A percentile compares a stretch with the other conserved stretches of the same genome.
Evolutionary conservation across 2,113 vertebrate genomes (phyloP).

Genomic region (Myodes glareolus): DNA sequence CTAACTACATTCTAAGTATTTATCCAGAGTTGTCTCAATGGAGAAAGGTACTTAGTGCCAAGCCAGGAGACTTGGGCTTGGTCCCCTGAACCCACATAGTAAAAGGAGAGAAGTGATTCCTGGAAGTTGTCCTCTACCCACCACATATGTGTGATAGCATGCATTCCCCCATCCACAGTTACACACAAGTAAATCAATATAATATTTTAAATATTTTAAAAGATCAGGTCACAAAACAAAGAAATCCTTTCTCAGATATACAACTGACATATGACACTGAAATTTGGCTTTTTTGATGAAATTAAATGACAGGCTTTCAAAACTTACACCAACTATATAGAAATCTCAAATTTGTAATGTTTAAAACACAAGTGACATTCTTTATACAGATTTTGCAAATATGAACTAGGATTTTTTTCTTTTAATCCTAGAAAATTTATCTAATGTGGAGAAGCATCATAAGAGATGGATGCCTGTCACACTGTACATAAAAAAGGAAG

Average conservation of each 20-base stretch:
- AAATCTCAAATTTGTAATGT: slow-evolving; percentile 23
- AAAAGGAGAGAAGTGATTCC: not conserved
- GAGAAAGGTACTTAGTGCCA: not conserved
- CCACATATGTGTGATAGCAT: not conserved
- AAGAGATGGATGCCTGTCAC: not conserved
- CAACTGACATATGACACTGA: not conserved
- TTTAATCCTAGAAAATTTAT: slow-evolving; percentile 30
- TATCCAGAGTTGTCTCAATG: not conserved
- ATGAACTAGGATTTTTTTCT: slow-evolving; percentile 57
- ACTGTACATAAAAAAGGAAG: not conserved
- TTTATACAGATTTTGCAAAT: slow-evolving; percentile 23
- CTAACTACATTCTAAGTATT: not conserved
- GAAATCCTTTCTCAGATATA: not conserved
- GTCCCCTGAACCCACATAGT: not conserved
- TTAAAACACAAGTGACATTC: slow-evolving; percentile 44
- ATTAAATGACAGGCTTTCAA: slow-evolving; percentile 14
- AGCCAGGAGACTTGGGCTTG: not conserved
- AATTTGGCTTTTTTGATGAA: slow-evolving; percentile 14
- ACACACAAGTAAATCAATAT: not conserved
- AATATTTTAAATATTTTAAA: not conserved
- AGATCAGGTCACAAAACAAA: not conserved
- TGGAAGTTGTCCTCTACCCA: not conserved
- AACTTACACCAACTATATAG: not conserved
- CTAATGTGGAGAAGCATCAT: slow-evolving; percentile 29
- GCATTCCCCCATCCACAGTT: not conserved